Evolutionary conservation across 1,140 invertebrate genomes (phyloP).

Genomic region (Doryteuthis pealeii): DNA sequence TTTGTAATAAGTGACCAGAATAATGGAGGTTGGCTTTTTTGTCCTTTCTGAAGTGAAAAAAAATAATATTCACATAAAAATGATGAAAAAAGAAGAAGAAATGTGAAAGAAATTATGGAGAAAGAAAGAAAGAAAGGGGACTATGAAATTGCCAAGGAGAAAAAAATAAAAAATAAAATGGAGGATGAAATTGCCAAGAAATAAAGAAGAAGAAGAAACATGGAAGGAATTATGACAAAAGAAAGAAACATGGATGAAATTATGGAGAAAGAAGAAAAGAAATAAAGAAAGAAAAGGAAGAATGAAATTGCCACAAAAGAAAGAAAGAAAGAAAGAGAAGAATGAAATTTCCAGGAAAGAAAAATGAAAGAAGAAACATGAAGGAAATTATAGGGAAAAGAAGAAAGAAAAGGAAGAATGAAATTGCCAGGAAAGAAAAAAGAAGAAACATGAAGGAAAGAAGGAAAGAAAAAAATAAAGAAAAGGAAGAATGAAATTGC

Average conservation of each 20-base stretch:
- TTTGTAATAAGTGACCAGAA: slow-evolving; percentile 29
- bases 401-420: slow-evolving; percentile 6
- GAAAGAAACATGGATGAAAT: not conserved
- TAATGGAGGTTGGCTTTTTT: not conserved
- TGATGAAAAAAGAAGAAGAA: not conserved
- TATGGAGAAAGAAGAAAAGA: not conserved
- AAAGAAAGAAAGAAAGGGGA: not conserved
- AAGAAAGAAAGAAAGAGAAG: slow-evolving; percentile 8
- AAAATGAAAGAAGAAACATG: slow-evolving; percentile 14
- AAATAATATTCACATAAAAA: not conserved
- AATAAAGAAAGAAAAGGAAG: slow-evolving; percentile 2
- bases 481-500: no score
- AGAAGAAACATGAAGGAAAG: slow-evolving; percentile 6
- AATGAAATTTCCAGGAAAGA: not conserved
- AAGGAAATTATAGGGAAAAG: slow-evolving; percentile 2
- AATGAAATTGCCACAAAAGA: not conserved
- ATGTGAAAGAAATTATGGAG: not conserved
- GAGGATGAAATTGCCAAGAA: not conserved
- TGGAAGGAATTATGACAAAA: not conserved
- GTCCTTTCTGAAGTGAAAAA: not conserved
- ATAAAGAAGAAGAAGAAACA: no score
- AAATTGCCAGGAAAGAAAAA: slow-evolving; percentile 16
- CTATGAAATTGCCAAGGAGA: not conserved
- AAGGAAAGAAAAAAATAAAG: slow-evolving; percentile 2
- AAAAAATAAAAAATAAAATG: not conserved